Base-by-base conservation (phyloP, 2,888 invertebrate genomes). In the Eristalis arbustorum region DNA sequence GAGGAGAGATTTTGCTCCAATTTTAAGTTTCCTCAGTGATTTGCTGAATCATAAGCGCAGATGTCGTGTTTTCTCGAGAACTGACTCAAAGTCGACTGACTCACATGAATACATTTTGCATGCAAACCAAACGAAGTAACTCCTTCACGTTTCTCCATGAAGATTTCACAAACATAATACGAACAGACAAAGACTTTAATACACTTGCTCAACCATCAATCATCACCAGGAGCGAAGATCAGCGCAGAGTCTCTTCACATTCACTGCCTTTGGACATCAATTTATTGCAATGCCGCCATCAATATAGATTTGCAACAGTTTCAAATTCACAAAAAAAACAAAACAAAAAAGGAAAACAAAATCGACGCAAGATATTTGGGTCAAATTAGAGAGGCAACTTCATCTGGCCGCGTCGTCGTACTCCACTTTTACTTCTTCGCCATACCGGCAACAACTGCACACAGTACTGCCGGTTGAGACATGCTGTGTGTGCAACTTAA, bases 381-480 rank as follows among this genome's bases (percentile, higher is more conserved):
- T 85, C 85, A 85, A 71, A 85, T 82, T 85, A 85, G 85, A 85
- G 82, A 85, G 85, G 85, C 66, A 85, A 37, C 66, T 40, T 49
- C 62, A 73, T 63, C 67, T 66, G 49, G 56, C 68, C 56, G 61
- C 49, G 61, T 37, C 78, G 66, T 72, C 79, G 23, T 64, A 73
- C 73, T 74, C 69, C 68, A 81, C 85, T 81, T 76, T 76, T 76
- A 23, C 81, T 63, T 73, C 71, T 49, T 63, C 10, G 31, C 56
- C 11, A 28, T 66, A 8, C 18, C 18, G 13, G 34, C 23, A 11
- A 42, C 67, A 61, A 11, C 25, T 75, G 69, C 71, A 66, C 73
- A 73, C 49, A n/a, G 69, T 42, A 79, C 40, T 84, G 74, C 71
- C 71, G 71, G 79, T 56, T 71, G 71, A 72, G 68, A 59, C 23